These are phyloP conservation scores for Danaus chrysippus DNA, from an alignment of 2,888 invertebrate species.

Conservation along the genomic window DNA sequence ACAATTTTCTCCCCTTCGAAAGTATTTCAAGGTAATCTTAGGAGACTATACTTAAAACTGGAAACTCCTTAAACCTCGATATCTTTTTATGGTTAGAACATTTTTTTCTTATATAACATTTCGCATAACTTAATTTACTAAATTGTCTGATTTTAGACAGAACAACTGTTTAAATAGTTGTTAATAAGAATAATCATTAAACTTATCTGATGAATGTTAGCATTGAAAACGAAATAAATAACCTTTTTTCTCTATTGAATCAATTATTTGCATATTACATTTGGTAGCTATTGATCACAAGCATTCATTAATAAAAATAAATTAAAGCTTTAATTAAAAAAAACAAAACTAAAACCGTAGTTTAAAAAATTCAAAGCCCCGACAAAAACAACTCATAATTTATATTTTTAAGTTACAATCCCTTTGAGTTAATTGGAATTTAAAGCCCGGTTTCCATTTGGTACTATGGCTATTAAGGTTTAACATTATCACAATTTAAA, in stretches of 20 bases:
- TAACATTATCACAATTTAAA: slow-evolving; percentile 3
- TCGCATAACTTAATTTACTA: slow-evolving; percentile 32
- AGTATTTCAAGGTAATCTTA: slow-evolving; percentile 69
- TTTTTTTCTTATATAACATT: slow-evolving; percentile 40
- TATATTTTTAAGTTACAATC: slow-evolving; percentile 5
- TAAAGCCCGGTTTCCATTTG: neutral
- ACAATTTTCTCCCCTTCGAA: slow-evolving; percentile 56
- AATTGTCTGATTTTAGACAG: too few relatives aligned
- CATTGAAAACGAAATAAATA: neutral
- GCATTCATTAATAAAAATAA: too few relatives aligned
- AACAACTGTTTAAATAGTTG: too few relatives aligned
- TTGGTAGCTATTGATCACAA: too few relatives aligned
- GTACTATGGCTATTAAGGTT: neutral
- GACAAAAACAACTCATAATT: neutral
- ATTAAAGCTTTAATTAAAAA: too few relatives aligned
- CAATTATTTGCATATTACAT: too few relatives aligned
- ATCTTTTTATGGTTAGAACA: slow-evolving; percentile 66
- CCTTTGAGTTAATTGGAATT: neutral
- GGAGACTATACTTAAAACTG: slow-evolving; percentile 64
- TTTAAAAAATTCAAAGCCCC: neutral
- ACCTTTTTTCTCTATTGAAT: too few relatives aligned
- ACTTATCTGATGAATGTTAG: neutral
- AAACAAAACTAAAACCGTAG: neutral
- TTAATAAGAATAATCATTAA: neutral
- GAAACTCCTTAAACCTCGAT: slow-evolving; percentile 63